Base-by-base conservation (phyloP, 2,888 invertebrate species). In the Drosophila cognata region DNA sequence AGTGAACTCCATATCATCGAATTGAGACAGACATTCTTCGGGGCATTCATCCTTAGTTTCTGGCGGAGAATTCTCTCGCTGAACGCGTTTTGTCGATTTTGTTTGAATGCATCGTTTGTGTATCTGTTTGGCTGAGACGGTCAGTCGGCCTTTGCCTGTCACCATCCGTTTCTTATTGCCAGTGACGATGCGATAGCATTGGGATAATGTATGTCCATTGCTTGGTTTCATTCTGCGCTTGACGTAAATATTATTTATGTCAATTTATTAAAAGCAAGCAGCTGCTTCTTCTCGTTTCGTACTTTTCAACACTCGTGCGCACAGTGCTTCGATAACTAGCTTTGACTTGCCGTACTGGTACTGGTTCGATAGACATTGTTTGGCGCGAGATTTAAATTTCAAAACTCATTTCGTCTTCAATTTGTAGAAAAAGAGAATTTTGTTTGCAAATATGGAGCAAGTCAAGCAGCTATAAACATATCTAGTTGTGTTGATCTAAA, bases 401-500 rank as follows among this genome's bases (percentile, higher is more conserved):
- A 25, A 21, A 8, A 11, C 8, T 1, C 10, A 1, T 2, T n/a
- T 4, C n/a, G 2, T 4, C 13, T 53, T 35, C 5, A 36, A 28
- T 35, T n/a, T 29, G 29, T 5, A 57, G 16, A 43, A 21, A 31
- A 29, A 10, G 16, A 21, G 6, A 25, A 25, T 13, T 13, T 10
- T 31, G 2, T 18, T 63, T 57, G 16, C 10, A 36, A 28, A 77
- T 63, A 33, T 51, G n/a, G 35, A 56, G 46, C 71, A 59, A 53
- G 51, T 41, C n/a, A 69, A 51, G 10, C 31, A 31, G 31, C 38
- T 28, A 35, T 18, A 35, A 6, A 7, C 58, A 21, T 57, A 50
- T 28, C 31, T n/a, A 25, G 18, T 36, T 53, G 16, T 31, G 51
- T 38, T 73, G 56, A 62, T 70, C 69, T 57, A 61, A 58, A 67